Evolutionary conservation across 2,888 invertebrate genomes (phyloP), one percentile per base, ranked within the genome.

Genomic region (Dryomyza anilis): DNA sequence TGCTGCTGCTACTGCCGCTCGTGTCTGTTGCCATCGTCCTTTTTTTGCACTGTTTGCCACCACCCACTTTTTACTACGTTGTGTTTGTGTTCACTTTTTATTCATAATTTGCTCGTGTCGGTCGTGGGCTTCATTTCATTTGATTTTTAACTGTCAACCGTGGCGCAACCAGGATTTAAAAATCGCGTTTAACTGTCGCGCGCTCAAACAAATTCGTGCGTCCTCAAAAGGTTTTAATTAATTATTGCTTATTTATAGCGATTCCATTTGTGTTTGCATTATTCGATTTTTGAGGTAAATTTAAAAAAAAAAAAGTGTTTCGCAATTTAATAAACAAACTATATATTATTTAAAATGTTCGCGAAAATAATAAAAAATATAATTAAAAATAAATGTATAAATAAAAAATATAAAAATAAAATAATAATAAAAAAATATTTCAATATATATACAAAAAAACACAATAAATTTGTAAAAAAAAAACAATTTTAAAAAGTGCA

Each of bases 101-200:
- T 69, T 67, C 64, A 70, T 70, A 70, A 70, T 70, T 70, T 69
- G 65, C 65, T 69, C 66, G 67, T 69, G n/a, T n/a, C n/a, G 69
- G 68, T 62, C 66, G 62, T 68, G 65, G 66, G 62, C 68, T 73
- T 74, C 73, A 76, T 77, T 79, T 82, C 83, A 83, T 83, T 83
- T 82, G 81, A 83, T 81, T 83, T 76, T 79, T 75, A 82, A 80
- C 83, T 82, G 80, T 81, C 81, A 82, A 73, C 75, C 75, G 70
- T 74, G 76, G 72, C 76, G 74, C 82, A 78, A 70, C 73, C 27
- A 29, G 43, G 39, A 43, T 27, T 25, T 12, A 25, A 50, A 23
- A 50, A 50, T 2, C 25, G 27, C 25, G 7, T 23, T 25, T n/a
- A 25, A 14, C 50, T n/a, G 50, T 12, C 25, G 25, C 23, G 50